phyloP scores from a whole-genome alignment of 2,113 vertebrate genomes.

The Laticauda laticaudata region DNA sequence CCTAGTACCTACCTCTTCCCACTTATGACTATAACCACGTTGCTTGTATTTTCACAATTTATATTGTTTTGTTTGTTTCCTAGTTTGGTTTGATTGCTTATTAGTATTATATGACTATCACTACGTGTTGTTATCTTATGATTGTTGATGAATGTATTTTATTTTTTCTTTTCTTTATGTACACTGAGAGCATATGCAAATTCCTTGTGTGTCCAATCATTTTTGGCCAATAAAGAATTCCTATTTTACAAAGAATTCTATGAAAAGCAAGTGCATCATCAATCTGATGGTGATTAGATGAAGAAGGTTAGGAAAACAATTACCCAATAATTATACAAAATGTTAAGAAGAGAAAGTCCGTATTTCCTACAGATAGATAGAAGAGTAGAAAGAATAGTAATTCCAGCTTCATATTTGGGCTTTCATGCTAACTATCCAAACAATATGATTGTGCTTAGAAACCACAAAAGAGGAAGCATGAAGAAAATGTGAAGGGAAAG shows the following conservation, averaged over 20 bases:
- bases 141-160: too few species aligned
- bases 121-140: too few species aligned
- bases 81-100: too few species aligned
- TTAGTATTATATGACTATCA: too few species aligned
- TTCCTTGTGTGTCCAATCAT: too few species aligned
- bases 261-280: neutral
- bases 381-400: neutral
- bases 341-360: neutral
- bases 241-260: neutral
- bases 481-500: neutral
- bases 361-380: neutral
- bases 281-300: neutral
- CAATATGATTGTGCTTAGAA: neutral
- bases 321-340: neutral
- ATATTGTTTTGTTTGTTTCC: too few species aligned
- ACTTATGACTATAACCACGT: too few species aligned
- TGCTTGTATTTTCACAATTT: too few species aligned
- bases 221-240: too few species aligned
- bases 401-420: neutral
- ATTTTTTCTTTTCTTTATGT: too few species aligned
- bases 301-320: neutral
- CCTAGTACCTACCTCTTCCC: too few species aligned
- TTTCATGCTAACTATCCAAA: neutral
- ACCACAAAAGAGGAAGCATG: neutral
- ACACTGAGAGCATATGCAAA: too few species aligned